A percentile compares a stretch with the other conserved stretches of the same genome.
Conservation (phyloP, 1,140 invertebrate genomes). For the Nixonia krombeini region DNA sequence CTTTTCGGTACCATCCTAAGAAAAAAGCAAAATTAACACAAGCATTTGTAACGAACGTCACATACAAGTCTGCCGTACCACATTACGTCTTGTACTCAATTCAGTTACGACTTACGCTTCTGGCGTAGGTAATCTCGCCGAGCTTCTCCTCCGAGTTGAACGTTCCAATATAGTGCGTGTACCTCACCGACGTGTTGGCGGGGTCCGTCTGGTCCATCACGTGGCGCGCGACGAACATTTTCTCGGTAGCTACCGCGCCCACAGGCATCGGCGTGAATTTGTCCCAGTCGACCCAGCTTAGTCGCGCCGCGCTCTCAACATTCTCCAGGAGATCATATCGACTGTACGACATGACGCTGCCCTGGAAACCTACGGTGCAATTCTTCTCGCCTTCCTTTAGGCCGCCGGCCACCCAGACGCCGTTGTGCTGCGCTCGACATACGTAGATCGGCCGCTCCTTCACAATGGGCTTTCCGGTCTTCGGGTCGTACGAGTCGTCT, state of each 20-base stretch:
- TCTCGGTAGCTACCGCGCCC: constrained; percentile 76
- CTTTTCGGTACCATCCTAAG: constrained; percentile 73
- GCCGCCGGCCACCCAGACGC: constrained; percentile 79
- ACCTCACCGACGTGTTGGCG: constrained; percentile 41
- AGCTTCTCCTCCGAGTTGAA: constrained; percentile 76
- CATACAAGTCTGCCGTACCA: too few species aligned
- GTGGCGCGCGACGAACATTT: constrained; percentile 71
- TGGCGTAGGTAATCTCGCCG: constrained; percentile 78
- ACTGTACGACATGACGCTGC: constrained; percentile 74
- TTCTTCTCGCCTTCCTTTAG: constrained; percentile 67
- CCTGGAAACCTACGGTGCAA: constrained; percentile 78
- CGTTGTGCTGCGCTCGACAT: constrained; percentile 79
- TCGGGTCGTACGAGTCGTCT: constrained; percentile 10
- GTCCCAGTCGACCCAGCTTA: constrained; percentile 81
- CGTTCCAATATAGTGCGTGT: constrained; percentile 78
- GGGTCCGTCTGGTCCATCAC: constrained; percentile 53
- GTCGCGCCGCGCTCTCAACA: constrained; percentile 80
- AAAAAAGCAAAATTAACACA: constrained; percentile 10
- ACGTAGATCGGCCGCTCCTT: constrained; percentile 75
- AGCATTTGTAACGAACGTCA: not conserved
- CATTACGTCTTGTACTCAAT: too few species aligned
- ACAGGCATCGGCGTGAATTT: constrained; percentile 75
- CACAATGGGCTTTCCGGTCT: constrained; percentile 3
- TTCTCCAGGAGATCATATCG: constrained; percentile 84
- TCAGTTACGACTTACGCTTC: constrained; percentile 73